Evolutionary conservation across 2,888 invertebrate species (phyloP).

Genomic region (Maniola hyperantus): DNA sequence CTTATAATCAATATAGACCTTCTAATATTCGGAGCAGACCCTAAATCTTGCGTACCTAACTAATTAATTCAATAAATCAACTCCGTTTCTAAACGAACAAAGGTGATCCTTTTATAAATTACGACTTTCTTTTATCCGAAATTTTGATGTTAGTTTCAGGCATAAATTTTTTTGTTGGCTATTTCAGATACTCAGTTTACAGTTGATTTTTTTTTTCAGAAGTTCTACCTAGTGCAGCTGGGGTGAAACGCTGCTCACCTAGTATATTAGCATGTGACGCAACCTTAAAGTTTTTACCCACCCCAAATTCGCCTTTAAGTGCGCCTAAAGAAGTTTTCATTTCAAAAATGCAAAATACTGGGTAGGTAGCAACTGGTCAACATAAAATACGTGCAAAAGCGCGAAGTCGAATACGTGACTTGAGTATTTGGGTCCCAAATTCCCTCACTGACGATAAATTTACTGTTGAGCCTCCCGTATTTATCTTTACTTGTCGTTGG

Average conservation of each 20-base stretch:
- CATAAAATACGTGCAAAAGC: conserved; percentile 2
- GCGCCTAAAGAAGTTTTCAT: too few relatives aligned
- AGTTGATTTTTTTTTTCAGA: too few relatives aligned
- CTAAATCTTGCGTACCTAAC: conserved; percentile 54
- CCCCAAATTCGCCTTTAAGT: too few relatives aligned
- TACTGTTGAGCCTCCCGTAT: conserved; percentile 13
- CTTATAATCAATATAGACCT: conserved; percentile 56
- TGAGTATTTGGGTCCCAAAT: not conserved
- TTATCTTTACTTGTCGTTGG: conserved; percentile 16
- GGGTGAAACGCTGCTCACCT: too few relatives aligned
- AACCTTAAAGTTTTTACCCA: too few relatives aligned
- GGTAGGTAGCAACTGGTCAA: not conserved
- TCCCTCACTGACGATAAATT: conserved; percentile 11
- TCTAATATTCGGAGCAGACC: conserved; percentile 69
- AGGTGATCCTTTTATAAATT: conserved; percentile 48
- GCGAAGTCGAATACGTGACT: conserved; percentile 7
- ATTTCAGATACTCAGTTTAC: too few relatives aligned
- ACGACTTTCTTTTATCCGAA: conserved; percentile 10
- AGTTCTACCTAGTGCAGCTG: too few relatives aligned
- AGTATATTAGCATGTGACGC: too few relatives aligned
- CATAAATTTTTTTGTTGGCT: not conserved
- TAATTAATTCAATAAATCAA: conserved; percentile 79
- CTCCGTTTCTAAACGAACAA: conserved; percentile 56
- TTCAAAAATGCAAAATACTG: not conserved
- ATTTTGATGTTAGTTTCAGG: conserved; percentile 4